Percentiles rank a stretch among this genome's conserved stretches.
phyloP scores from a whole-genome alignment of 2,113 vertebrate species.

The Pterocles orientalis region DNA sequence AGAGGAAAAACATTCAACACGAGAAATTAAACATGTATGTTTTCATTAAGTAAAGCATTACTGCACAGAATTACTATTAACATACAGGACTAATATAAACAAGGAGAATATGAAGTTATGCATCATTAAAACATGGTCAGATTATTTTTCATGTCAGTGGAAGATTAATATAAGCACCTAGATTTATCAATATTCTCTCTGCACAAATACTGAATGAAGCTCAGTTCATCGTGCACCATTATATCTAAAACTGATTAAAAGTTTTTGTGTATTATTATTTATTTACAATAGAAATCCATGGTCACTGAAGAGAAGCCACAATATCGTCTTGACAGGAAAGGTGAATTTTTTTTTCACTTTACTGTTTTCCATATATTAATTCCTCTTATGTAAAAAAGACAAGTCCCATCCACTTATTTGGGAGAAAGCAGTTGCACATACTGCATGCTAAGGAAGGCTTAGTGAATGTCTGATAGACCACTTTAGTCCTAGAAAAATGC shows the following conservation, averaged over 20 bases:
- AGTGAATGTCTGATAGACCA: not conserved
- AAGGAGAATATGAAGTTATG: not conserved
- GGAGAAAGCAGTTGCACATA: not conserved
- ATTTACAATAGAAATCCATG: not conserved
- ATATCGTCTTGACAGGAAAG: not conserved
- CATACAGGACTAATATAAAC: accelerated
- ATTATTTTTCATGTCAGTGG: not conserved
- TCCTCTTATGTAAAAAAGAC: not conserved
- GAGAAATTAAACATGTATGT: not conserved
- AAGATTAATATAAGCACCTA: not conserved
- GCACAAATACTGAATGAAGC: not conserved
- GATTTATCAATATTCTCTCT: not conserved
- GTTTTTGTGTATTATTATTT: not conserved
- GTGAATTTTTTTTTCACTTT: not conserved
- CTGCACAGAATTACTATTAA: not conserved
- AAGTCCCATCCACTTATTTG: not conserved
- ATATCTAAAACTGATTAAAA: not conserved
- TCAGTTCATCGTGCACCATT: not conserved
- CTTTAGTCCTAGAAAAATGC: not conserved
- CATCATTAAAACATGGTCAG: accelerated
- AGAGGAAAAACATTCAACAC: not conserved
- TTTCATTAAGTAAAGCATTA: not conserved
- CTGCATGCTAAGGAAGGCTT: not conserved
- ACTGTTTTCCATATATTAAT: not conserved
- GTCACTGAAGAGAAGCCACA: not conserved